A percentile compares a stretch with the other conserved stretches of the same genome.
These are phyloP conservation scores for Malacosoma neustria DNA, from an alignment of 2,888 invertebrate species.

Conservation along the genomic window DNA sequence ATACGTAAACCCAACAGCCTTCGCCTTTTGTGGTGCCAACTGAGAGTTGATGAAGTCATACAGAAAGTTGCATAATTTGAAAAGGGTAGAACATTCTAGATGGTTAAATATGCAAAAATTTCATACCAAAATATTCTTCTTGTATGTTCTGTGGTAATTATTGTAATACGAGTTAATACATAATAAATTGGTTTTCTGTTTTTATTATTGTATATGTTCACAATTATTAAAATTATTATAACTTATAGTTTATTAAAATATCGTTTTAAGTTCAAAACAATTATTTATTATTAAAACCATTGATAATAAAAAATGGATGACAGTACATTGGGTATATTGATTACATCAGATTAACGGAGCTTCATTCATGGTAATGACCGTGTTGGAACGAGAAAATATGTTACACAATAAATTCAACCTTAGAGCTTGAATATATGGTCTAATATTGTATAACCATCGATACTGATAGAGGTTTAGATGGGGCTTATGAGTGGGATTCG, in stretches of 20 bases:
- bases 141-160: neutral
- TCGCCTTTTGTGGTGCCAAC: conserved; percentile 23
- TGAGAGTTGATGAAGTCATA: conserved; percentile 38
- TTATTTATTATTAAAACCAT: conserved; percentile 14
- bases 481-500: conserved; percentile 37
- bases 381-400: conserved; percentile 12
- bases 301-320: no score
- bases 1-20: conserved; percentile 52
- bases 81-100: conserved; percentile 6
- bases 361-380: conserved; percentile 31
- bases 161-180: neutral
- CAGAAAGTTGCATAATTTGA: conserved; percentile 22
- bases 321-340: conserved; percentile 12
- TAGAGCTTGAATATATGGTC: neutral
- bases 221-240: no score
- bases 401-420: neutral
- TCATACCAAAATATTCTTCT: neutral
- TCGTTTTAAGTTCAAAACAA: neutral
- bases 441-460: neutral
- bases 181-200: no score
- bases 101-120: conserved; percentile 15
- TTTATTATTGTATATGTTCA: no score
- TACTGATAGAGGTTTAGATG: conserved; percentile 22
- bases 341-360: conserved; percentile 30
- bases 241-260: no score